These are phyloP conservation scores for Lateolabrax maculatus DNA, from an alignment of 2,797 vertebrate species.

Conservation along the genomic window DNA sequence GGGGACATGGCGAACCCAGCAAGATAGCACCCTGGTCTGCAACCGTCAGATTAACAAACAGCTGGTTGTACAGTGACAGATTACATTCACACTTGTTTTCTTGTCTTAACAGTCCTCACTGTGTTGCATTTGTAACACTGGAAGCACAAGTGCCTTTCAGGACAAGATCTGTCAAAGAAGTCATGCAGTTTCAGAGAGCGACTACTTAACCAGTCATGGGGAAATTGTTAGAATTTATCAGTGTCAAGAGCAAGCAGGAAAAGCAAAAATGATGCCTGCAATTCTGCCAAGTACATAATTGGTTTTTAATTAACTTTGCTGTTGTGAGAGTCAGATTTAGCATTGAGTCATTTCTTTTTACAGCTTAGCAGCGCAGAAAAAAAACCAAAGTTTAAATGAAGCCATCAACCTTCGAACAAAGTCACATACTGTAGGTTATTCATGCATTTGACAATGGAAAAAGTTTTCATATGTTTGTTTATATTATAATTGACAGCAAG, in stretches of 20 bases:
- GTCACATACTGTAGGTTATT: slow-evolving; percentile 6
- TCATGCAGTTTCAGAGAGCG: slow-evolving; percentile 3
- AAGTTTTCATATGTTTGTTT: background rate
- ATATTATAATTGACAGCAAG: background rate
- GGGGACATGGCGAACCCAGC: slow-evolving; percentile 48
- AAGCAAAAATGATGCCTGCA: slow-evolving; percentile 19
- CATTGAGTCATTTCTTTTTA: slow-evolving; percentile 25
- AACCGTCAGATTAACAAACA: slow-evolving; percentile 66
- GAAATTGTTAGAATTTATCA: slow-evolving; percentile 31
- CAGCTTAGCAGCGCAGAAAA: slow-evolving; percentile 33
- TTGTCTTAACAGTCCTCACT: slow-evolving; percentile 13
- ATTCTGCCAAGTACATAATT: slow-evolving; percentile 22
- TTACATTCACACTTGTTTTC: slow-evolving; percentile 67
- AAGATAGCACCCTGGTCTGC: slow-evolving; percentile 53
- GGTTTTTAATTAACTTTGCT: slow-evolving; percentile 42
- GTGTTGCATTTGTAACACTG: slow-evolving; percentile 11
- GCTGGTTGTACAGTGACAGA: slow-evolving; percentile 60
- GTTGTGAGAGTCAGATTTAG: slow-evolving; percentile 26
- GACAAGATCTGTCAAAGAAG: slow-evolving; percentile 13
- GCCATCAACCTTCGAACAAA: slow-evolving; percentile 21
- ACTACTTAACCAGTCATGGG: slow-evolving; percentile 22
- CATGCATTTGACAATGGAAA: slow-evolving; percentile 11
- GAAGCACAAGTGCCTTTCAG: background rate
- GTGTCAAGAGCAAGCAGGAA: slow-evolving; percentile 8
- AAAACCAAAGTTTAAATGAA: slow-evolving; percentile 25